phyloP scores from a whole-genome alignment of 1,140 invertebrate genomes.

The Eubasilissa regina region DNA sequence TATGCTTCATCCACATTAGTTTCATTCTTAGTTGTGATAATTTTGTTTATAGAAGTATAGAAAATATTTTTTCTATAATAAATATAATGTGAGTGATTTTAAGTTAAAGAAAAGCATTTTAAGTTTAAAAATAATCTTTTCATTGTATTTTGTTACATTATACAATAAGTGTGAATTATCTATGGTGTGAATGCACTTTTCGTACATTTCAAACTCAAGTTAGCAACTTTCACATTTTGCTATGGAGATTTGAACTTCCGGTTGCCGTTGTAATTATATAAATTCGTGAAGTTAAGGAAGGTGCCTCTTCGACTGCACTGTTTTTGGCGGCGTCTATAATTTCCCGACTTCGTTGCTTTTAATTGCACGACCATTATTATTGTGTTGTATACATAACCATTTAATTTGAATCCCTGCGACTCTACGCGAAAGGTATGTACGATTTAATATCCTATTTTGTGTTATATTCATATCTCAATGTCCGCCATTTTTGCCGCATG shows the following conservation, averaged over 20 bases:
- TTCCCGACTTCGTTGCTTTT: background rate
- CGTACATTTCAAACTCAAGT: background rate
- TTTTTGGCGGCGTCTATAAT: slow-evolving; percentile 28
- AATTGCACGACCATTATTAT: background rate
- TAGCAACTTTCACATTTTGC: slow-evolving; percentile 1
- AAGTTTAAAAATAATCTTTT: background rate
- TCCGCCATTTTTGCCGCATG: slow-evolving; percentile 44
- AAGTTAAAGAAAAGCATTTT: background rate
- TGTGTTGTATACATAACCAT: background rate
- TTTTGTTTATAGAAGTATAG: too few species aligned
- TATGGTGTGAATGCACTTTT: slow-evolving; percentile 14
- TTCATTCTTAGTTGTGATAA: too few species aligned
- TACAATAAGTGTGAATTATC: slow-evolving; percentile 2
- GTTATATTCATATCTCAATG: background rate
- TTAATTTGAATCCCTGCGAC: background rate
- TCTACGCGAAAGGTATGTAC: background rate
- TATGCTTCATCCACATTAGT: too few species aligned
- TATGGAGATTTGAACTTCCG: slow-evolving; percentile 4
- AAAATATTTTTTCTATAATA: too few species aligned
- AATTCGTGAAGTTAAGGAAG: too few species aligned
- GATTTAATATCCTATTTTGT: background rate
- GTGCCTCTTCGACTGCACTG: background rate
- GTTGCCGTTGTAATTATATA: background rate
- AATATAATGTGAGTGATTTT: too few species aligned
- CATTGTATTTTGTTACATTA: background rate